phyloP scores from a whole-genome alignment of 2,113 vertebrate species.

The Poeciliopsis prolifica region DNA sequence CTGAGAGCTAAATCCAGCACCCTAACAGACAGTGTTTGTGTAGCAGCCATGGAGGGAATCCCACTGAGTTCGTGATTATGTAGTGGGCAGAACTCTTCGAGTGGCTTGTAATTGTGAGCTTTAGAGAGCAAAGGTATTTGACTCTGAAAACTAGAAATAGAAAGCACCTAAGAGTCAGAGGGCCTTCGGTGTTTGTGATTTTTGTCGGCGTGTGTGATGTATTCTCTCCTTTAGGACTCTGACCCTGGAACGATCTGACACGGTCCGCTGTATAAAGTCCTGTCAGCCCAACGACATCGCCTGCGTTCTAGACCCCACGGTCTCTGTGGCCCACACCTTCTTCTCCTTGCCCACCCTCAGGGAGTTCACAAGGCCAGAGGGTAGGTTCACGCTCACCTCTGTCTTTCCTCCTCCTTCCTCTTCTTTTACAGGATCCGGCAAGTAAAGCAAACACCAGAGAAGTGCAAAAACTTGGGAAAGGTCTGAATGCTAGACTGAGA shows the following conservation, averaged over 20 bases:
- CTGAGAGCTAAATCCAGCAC: conserved; percentile 53
- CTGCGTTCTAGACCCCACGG: conserved; percentile 87
- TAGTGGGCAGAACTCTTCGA: conserved; percentile 44
- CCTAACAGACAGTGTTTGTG: conserved; percentile 67
- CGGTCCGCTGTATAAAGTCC: conserved; percentile 89
- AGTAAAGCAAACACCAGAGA: neutral
- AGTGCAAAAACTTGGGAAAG: neutral
- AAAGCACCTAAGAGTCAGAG: conserved; percentile 50
- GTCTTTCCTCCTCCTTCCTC: neutral
- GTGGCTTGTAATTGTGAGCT: conserved; percentile 56
- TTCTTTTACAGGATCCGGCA: neutral
- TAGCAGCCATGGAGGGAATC: conserved; percentile 54
- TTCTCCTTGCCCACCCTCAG: conserved; percentile 94
- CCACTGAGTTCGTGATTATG: conserved; percentile 37
- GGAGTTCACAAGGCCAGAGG: conserved; percentile 90
- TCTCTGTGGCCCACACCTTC: conserved; percentile 92
- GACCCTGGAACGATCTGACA: conserved; percentile 85
- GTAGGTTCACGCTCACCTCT: conserved; percentile 69
- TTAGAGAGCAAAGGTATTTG: conserved; percentile 28
- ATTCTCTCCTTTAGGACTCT: conserved; percentile 62
- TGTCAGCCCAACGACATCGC: conserved; percentile 85
- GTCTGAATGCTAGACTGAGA: neutral
- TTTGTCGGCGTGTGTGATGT: conserved; percentile 30
- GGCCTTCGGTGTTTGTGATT: conserved; percentile 30
- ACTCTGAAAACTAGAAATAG: conserved; percentile 33